Evolutionary conservation across 1,140 invertebrate species (phyloP).

Genomic region (Campodea augens): DNA sequence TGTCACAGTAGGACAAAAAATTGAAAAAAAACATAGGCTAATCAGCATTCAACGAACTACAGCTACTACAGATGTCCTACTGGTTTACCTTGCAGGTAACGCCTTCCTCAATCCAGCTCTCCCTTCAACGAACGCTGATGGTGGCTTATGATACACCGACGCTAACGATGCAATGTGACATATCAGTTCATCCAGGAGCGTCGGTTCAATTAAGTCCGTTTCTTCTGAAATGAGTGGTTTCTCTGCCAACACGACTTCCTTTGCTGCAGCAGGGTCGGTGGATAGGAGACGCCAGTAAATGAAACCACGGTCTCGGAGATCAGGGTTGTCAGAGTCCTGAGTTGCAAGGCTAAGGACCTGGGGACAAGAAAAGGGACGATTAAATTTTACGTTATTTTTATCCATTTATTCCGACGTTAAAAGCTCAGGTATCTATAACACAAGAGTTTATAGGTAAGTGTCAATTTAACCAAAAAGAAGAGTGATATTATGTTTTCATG

Average conservation of each 20-base stretch:
- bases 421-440: no score
- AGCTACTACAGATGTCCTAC: slow-evolving; percentile 6
- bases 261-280: slow-evolving; percentile 95
- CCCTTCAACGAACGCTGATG: slow-evolving; percentile 95
- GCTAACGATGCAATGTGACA: slow-evolving; percentile 97
- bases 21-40: not conserved
- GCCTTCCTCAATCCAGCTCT: slow-evolving; percentile 28
- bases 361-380: no score
- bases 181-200: slow-evolving; percentile 91
- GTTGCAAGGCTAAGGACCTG: slow-evolving; percentile 80
- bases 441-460: no score
- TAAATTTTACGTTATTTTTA: no score
- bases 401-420: no score
- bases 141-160: slow-evolving; percentile 98
- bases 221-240: slow-evolving; percentile 99
- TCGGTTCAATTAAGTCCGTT: slow-evolving; percentile 95
- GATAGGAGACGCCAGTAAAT: slow-evolving; percentile 98
- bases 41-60: not conserved
- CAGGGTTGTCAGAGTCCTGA: slow-evolving; percentile 98
- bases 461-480: no score
- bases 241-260: slow-evolving; percentile 97
- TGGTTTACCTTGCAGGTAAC: slow-evolving; percentile 27
- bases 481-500: no score
- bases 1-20: not conserved
- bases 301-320: slow-evolving; percentile 93